These are phyloP conservation scores for Sebastes nivosus DNA, from an alignment of 2,797 vertebrate genomes.

Conservation along the genomic window DNA sequence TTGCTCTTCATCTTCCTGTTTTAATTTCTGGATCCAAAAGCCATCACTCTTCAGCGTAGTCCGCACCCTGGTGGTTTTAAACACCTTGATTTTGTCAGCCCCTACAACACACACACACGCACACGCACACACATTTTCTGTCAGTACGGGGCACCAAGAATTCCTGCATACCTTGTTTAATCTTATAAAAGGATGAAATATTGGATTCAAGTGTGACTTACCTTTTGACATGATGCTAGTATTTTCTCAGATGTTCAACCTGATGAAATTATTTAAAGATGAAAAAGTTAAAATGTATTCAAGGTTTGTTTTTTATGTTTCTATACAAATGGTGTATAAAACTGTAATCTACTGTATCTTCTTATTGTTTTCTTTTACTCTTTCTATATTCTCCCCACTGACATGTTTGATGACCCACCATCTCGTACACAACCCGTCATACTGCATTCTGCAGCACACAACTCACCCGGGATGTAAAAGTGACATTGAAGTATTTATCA, in stretches of 20 bases:
- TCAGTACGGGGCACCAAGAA: not conserved
- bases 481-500: not conserved
- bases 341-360: not conserved
- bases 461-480: not conserved
- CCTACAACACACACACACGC: constrained; percentile 34
- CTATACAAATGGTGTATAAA: not conserved
- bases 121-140: not conserved
- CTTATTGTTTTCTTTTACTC: not conserved
- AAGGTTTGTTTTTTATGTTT: not conserved
- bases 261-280: constrained; percentile 10
- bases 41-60: constrained; percentile 57
- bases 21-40: constrained; percentile 70
- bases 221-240: constrained; percentile 62
- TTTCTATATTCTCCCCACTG: not conserved
- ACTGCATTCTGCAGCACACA: constrained; percentile 16
- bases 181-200: not conserved
- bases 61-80: constrained; percentile 60
- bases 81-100: constrained; percentile 51
- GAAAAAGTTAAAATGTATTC: not conserved
- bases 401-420: not conserved
- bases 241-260: constrained; percentile 27
- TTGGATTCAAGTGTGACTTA: not conserved
- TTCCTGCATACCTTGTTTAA: not conserved
- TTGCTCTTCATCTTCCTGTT: not conserved
- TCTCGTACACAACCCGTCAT: constrained; percentile 7